These are phyloP conservation scores for Tinea trinotella DNA, from an alignment of 2,888 invertebrate genomes.

Conservation along the genomic window DNA sequence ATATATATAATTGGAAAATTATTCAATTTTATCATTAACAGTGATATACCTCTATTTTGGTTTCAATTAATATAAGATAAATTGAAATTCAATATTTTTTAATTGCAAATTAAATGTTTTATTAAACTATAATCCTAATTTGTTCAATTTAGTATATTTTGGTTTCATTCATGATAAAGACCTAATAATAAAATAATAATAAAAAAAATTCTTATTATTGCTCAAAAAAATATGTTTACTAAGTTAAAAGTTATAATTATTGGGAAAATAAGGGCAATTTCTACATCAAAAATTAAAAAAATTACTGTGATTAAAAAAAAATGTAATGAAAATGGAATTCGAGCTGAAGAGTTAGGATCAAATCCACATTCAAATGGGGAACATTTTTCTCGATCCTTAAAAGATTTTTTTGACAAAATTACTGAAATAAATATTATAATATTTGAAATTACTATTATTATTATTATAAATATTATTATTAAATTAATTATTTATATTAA, in stretches of 20 bases:
- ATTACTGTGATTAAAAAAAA: too few relatives aligned
- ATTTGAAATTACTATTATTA: constrained; percentile 53
- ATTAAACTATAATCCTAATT: constrained; percentile 52
- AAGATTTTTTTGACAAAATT: too few relatives aligned
- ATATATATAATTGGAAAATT: too few relatives aligned
- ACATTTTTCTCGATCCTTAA: too few relatives aligned
- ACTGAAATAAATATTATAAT: constrained; percentile 66
- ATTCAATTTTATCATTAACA: constrained; percentile 1
- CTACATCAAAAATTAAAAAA: too few relatives aligned
- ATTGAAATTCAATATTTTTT: constrained; percentile 43
- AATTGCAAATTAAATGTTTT: constrained; percentile 56
- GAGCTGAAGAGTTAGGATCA: too few relatives aligned
- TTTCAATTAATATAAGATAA: constrained; percentile 1
- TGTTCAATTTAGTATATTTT: too few relatives aligned
- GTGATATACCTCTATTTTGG: constrained; percentile 2
- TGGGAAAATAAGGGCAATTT: too few relatives aligned
- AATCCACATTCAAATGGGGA: too few relatives aligned
- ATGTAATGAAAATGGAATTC: too few relatives aligned
- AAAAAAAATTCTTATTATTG: constrained; percentile 37
- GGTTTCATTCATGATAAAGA: too few relatives aligned
- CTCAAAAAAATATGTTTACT: constrained; percentile 40
- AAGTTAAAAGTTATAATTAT: constrained; percentile 40
- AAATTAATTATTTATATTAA: constrained; percentile 74
- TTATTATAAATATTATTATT: constrained; percentile 37
- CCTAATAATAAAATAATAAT: too few relatives aligned